Conservation (phyloP, 2,888 invertebrate genomes). For the Leptothorax acervorum region DNA sequence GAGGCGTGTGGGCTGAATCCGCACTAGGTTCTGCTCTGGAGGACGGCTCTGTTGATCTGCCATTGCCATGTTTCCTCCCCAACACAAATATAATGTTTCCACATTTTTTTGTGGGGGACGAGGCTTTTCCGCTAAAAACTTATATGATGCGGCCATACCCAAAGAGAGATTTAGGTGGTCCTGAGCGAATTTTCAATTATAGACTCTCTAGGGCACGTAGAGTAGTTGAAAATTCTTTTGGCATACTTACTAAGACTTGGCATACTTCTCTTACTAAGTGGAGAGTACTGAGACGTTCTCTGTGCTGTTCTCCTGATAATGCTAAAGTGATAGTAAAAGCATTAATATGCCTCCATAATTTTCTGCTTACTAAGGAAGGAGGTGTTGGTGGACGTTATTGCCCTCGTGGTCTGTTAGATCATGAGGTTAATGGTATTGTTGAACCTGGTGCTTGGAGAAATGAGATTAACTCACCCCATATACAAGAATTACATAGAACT, state of each 20-base stretch:
- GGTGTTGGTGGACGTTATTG: neutral
- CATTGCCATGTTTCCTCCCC: neutral
- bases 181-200: conserved; percentile 5
- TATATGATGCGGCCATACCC: neutral
- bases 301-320: neutral
- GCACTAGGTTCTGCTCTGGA: neutral
- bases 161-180: neutral
- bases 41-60: neutral
- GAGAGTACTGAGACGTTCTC: neutral
- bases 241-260: neutral
- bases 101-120: neutral
- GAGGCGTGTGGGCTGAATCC: neutral
- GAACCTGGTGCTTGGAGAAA: neutral
- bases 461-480: neutral
- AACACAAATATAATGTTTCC: neutral
- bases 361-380: neutral
- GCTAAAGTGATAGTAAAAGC: neutral
- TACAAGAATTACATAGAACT: neutral
- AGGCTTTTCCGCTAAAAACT: neutral
- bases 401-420: neutral
- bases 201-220: neutral
- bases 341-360: conserved; percentile 17
- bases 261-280: too few species aligned
- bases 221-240: conserved; percentile 7
- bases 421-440: neutral